Base-by-base conservation (phyloP, 2,113 vertebrate species). In the Misgurnus anguillicaudatus region DNA sequence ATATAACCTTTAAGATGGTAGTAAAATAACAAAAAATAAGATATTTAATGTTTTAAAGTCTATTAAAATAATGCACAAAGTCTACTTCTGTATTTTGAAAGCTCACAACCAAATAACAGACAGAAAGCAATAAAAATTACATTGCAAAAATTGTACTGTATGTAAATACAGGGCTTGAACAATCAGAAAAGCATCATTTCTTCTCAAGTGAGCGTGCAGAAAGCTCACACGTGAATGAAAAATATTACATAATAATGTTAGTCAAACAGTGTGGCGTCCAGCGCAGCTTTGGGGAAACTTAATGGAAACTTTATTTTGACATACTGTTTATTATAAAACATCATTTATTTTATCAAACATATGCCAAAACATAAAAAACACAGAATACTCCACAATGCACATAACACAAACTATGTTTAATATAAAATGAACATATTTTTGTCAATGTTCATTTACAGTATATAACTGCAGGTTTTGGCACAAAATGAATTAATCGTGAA, bases 181-280 rank as follows among this genome's bases (percentile, higher is more conserved):
- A 58, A 61, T 53, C 48, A 65, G 65, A 51, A 57, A 24, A 77
- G 71, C 14, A 31, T 63, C 8, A 10, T 72, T 67, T 42, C 13
- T 55, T 62, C 70, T 71, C 67, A 61, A 61, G 66, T 24, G n/a
- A 71, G 77, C 51, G n/a, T 4, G 36, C 42, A 62, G 39, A 61
- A 42, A 80, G 75, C 81, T 85, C 75, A 80, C 81, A 85, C 81
- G 83, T 83, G 81, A 85, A 82, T 83, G 84, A 83, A 85, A 83
- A 83, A 83, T 85, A 85, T 85, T 78, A 83, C 84, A 85, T 85
- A 85, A 85, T 83, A 70, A 60, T 48, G 84, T 19, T 71, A 83
- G 63, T 68, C 81, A 82, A 85, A 82, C 78, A 78, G 68, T 57
- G 60, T 69, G 31, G 36, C 48, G n/a, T 75, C 78, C 69, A 38